Evolutionary conservation across 2,888 invertebrate species (phyloP), one percentile per base, ranked within the genome.

Genomic region (Phyllotreta cruciferae): DNA sequence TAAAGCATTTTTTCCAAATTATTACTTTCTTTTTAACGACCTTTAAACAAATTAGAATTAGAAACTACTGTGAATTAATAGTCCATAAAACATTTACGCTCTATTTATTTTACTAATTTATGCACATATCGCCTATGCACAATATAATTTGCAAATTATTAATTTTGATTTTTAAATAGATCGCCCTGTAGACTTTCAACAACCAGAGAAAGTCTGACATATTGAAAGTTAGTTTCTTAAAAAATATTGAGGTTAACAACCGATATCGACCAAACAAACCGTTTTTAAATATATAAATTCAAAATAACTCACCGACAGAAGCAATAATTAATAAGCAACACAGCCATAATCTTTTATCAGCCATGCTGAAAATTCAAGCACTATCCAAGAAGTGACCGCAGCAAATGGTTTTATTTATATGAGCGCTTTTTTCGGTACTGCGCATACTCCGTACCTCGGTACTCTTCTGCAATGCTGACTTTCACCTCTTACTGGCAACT

Each of bases 381-480:
- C 81, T 80, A 79, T 77, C 79, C 76, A 80, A 81, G 81, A 80
- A 81, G 80, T 80, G 81, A 76, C 61, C 71, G 72, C 73, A 67
- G 75, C 73, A 74, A 75, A 75, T 76, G 77, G 81, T 80, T 81
- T 80, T 82, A 81, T 81, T 82, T 82, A 82, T 82, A 82, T 74
- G 70, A 73, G 74, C 66, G 71, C 69, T 73, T 77, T 78, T 73
- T 73, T 66, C 63, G 57, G 63, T 60, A 72, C 53, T 72, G 77
- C 80, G 81, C 81, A 77, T 79, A 79, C 77, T 81, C 68, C 8
- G 55, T 45, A 11, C 13, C 74, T 73, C 6, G 49, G 49, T 49
- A 75, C 73, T 75, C 69, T 70, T 71, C 68, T 60, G 62, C 66
- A 77, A 79, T 79, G 80, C 79, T 80, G 79, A 79, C 80, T 75